Conservation (phyloP, 1,140 invertebrate genomes). For the Leptonema lineaticorne region DNA sequence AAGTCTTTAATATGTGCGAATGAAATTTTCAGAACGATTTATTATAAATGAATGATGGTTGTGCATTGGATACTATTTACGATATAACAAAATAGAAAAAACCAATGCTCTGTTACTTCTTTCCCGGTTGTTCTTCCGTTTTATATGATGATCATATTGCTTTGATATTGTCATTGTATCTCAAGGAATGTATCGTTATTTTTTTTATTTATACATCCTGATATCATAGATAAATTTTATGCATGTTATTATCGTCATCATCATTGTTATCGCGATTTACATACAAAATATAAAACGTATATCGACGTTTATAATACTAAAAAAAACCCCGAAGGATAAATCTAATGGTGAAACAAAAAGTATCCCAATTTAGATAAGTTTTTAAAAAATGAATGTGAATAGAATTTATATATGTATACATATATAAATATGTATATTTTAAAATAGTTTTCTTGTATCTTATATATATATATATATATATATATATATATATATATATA, state of each 20-base stretch:
- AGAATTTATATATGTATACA: conserved; percentile 17
- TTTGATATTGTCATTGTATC: conserved; percentile 8
- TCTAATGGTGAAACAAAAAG: neutral
- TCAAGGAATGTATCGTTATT: neutral
- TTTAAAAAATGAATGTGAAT: conserved; percentile 15
- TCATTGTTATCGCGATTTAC: no score
- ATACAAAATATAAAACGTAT: no score
- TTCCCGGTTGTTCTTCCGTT: neutral
- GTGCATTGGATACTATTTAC: no score
- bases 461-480: conserved; percentile 5
- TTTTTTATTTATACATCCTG: neutral
- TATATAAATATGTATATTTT: conserved; percentile 1
- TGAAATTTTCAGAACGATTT: no score
- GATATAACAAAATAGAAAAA: no score
- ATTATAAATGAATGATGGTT: no score
- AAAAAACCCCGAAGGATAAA: neutral
- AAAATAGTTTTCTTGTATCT: no score
- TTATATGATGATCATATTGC: neutral
- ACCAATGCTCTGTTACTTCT: no score
- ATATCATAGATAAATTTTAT: no score
- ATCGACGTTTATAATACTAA: neutral
- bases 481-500: conserved; percentile 2
- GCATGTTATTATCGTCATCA: no score
- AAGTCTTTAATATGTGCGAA: no score
- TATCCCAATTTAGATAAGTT: conserved; percentile 10